These are phyloP conservation scores for Tetragnatha versicolor DNA, from an alignment of 1,140 invertebrate species.

Conservation along the genomic window DNA sequence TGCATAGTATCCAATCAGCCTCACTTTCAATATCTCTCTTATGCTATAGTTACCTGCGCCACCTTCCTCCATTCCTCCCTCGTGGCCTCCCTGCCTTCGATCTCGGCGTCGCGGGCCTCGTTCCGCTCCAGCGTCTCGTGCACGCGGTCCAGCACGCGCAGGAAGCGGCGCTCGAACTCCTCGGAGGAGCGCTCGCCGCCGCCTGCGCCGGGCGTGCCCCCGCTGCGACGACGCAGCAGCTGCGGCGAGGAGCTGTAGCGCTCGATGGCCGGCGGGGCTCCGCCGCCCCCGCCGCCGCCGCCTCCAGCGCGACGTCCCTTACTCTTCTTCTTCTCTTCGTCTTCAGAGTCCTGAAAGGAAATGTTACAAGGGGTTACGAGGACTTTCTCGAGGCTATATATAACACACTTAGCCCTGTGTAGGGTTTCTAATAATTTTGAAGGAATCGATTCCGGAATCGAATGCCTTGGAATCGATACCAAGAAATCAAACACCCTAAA, in stretches of 20 bases:
- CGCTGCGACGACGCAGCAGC: slow-evolving; percentile 37
- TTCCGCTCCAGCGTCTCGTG: slow-evolving; percentile 47
- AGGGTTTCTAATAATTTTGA: too few relatives aligned
- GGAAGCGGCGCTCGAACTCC: slow-evolving; percentile 48
- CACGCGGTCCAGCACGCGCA: slow-evolving; percentile 45
- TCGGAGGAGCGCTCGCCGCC: slow-evolving; percentile 37
- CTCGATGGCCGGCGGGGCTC: slow-evolving; percentile 15
- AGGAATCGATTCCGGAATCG: too few relatives aligned
- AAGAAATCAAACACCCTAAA: too few relatives aligned
- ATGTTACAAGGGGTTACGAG: too few relatives aligned
- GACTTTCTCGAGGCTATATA: too few relatives aligned
- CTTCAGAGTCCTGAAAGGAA: slow-evolving; percentile 21
- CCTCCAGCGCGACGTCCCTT: neutral
- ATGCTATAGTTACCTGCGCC: slow-evolving; percentile 11
- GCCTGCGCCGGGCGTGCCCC: neutral
- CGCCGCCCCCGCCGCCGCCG: neutral
- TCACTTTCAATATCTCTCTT: too few relatives aligned
- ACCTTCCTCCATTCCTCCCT: slow-evolving; percentile 39
- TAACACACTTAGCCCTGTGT: too few relatives aligned
- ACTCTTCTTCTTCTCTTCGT: slow-evolving; percentile 21
- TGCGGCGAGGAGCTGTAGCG: slow-evolving; percentile 46
- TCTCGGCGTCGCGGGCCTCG: slow-evolving; percentile 33
- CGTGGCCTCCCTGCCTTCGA: slow-evolving; percentile 17
- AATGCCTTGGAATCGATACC: too few relatives aligned
- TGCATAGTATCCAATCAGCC: too few relatives aligned